phyloP scores from a whole-genome alignment of 2,888 invertebrate species.

The Apocheima hispidaria region DNA sequence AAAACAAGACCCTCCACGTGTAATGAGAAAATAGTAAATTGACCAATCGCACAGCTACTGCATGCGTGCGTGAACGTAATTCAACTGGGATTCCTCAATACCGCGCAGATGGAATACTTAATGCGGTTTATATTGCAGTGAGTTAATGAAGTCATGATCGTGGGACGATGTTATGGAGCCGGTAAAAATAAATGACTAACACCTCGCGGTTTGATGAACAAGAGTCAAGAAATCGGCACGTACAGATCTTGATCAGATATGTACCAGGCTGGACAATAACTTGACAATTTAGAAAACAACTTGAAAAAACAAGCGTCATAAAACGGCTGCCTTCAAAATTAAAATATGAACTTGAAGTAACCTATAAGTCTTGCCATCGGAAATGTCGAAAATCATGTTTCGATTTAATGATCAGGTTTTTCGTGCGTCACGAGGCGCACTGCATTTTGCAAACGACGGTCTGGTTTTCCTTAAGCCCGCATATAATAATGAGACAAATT shows the following conservation, averaged over 20 bases:
- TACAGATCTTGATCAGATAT: neutral
- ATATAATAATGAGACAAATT: constrained; percentile 28
- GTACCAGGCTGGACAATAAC: neutral
- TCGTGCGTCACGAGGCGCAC: constrained; percentile 12
- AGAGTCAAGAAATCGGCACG: neutral
- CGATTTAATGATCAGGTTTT: constrained; percentile 15
- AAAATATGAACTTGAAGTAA: constrained; percentile 18
- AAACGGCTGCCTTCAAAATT: constrained; percentile 11
- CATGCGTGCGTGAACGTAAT: constrained; percentile 58
- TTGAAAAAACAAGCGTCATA: neutral
- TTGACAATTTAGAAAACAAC: neutral
- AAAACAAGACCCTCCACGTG: neutral
- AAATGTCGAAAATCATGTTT: constrained; percentile 21
- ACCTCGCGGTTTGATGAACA: constrained; percentile 6
- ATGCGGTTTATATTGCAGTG: constrained; percentile 42
- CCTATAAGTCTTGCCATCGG: neutral
- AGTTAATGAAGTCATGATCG: constrained; percentile 44
- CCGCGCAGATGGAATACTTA: constrained; percentile 39
- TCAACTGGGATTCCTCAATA: constrained; percentile 46
- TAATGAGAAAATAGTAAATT: constrained; percentile 61
- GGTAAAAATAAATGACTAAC: constrained; percentile 6
- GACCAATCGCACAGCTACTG: constrained; percentile 63
- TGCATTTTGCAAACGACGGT: constrained; percentile 21
- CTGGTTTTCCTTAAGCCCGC: constrained; percentile 30
- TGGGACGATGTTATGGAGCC: constrained; percentile 27